Base-by-base conservation (phyloP, 2,797 vertebrate species). In the Mycteria americana region DNA sequence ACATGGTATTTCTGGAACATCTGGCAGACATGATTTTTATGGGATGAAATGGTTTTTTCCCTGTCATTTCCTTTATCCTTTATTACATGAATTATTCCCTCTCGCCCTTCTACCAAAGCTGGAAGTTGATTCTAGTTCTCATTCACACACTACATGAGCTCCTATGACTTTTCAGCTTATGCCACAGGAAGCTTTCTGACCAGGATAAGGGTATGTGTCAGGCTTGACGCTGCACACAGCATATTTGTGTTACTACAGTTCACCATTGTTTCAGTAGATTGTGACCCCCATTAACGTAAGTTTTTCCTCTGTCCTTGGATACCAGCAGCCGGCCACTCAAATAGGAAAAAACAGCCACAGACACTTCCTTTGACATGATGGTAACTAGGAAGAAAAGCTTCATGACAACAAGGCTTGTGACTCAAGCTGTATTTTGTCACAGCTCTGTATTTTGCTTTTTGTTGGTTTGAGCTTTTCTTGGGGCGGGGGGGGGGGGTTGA, bases 341-440 rank as follows among this genome's bases (percentile, higher is more conserved):
- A 95, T 62, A 95, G 97, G 97, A 97, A 98, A 97, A 98, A 98
- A 97, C 97, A 98, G 69, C 79, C 79, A 67, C 92, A 92, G 89
- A 72, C 87, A 70, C 92, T 97, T 98, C 97, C 97, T 97, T 65
- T 95, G 95, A 89, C 89, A 94, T 28, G 74, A 62, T 18, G 89
- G 74, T 70, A 62, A 88, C 87, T 74, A 88, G 93, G 94, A 95
- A 77, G 93, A 89, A 91, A 95, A 48, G 39, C 53, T 79, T 81
- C n/a, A 65, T 62, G 91, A 93, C n/a, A 92, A 79, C 85, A 84
- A 92, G 63, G 51, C n/a, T 33, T 41, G 39, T 70, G 87, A 92
- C 67, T 81, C 73, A 70, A 62, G 57, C 27, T 43, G 78, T 10
- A 50, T 63, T 94, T 85, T 62, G 90, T 50, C 3, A 1, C 84